phyloP scores from a whole-genome alignment of 2,113 vertebrate species.

The Mastomys natalensis region DNA sequence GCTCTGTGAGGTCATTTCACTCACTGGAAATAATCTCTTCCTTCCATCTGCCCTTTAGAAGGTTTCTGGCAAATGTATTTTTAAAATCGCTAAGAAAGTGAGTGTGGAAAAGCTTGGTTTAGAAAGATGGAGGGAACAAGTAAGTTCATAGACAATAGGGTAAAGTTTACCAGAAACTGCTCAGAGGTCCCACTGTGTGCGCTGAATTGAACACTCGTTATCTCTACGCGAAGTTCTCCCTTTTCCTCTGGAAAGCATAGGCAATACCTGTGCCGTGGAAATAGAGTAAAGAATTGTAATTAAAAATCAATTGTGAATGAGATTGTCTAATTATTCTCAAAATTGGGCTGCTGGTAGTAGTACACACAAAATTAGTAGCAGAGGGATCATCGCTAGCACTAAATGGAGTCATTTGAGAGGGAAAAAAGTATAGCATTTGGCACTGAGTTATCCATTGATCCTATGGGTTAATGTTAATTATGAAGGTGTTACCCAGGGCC shows the following conservation, averaged over 20 bases:
- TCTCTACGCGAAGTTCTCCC: not conserved
- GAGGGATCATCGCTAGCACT: not conserved
- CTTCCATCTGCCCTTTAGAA: not conserved
- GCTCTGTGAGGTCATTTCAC: not conserved
- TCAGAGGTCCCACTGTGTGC: not conserved
- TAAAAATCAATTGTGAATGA: not conserved
- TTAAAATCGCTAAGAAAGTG: not conserved
- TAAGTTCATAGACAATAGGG: not conserved
- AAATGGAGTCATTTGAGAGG: not conserved
- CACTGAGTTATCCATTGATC: not conserved
- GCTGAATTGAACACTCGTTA: not conserved
- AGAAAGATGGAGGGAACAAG: not conserved
- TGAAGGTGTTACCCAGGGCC: not conserved
- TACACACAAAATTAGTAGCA: not conserved
- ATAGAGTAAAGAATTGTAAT: constrained; percentile 15
- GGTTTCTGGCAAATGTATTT: not conserved
- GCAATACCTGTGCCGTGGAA: not conserved
- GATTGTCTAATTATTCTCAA: not conserved
- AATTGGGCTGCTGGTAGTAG: not conserved
- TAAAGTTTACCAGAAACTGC: no score
- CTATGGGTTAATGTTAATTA: not conserved
- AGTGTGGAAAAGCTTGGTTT: not conserved
- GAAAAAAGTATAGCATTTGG: not conserved
- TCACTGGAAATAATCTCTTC: not conserved
- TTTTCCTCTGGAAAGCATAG: not conserved